These are phyloP conservation scores for Himalopsyche phryganea DNA, from an alignment of 1,140 invertebrate species.

Conservation along the genomic window DNA sequence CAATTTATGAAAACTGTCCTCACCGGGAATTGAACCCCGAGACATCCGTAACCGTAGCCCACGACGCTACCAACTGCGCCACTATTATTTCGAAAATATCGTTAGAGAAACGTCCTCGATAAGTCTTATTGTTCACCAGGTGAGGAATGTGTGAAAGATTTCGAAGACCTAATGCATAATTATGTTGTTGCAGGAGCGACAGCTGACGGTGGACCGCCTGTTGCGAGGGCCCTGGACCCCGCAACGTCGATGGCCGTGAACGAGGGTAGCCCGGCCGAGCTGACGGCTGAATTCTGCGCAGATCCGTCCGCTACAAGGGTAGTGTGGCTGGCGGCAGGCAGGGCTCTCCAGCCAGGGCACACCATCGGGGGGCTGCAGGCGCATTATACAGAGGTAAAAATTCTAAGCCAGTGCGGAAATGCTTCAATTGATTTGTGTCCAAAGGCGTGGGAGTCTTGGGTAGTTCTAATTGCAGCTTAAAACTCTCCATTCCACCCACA, in stretches of 20 bases:
- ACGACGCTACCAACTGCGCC: too few species aligned
- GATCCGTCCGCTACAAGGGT: not conserved
- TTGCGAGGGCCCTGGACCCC: too few species aligned
- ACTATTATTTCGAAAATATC: too few species aligned
- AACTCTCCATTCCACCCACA: not conserved
- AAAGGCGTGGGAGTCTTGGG: not conserved
- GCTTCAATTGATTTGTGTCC: not conserved
- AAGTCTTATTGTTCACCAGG: too few species aligned
- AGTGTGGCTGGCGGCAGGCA: slow-evolving; percentile 14
- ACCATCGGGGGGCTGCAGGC: not conserved
- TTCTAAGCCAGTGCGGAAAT: not conserved
- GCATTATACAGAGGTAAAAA: slow-evolving; percentile 6
- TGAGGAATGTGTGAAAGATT: too few species aligned
- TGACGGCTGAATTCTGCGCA: slow-evolving; percentile 11
- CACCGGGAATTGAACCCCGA: too few species aligned
- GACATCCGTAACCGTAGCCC: too few species aligned
- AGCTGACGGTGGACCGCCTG: too few species aligned
- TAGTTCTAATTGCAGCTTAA: not conserved
- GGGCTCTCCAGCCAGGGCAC: not conserved
- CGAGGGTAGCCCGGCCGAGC: not conserved
- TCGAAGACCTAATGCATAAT: too few species aligned
- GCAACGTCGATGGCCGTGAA: not conserved
- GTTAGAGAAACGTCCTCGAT: too few species aligned
- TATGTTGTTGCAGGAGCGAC: too few species aligned
- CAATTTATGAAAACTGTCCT: too few species aligned